Base-by-base conservation (phyloP, 2,888 invertebrate species). In the Cyaniris semiargus region DNA sequence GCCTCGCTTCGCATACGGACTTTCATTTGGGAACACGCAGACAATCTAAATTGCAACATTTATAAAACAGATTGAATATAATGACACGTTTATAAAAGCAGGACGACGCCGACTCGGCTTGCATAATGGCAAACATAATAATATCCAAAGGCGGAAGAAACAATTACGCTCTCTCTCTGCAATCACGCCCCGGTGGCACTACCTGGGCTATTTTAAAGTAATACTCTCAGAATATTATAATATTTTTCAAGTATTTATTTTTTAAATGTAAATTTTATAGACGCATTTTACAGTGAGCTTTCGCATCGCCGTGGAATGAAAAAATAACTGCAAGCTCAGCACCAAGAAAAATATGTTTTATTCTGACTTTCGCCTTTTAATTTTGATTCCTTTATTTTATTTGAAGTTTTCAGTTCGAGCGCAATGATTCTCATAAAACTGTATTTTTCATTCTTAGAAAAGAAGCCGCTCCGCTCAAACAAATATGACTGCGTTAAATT, bases 161-260 rank as follows among this genome's bases (percentile, higher is more conserved):
- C 91, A 91, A 92, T 92, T 91, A 91, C 88, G 86, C 83, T 84
- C 86, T 85, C 86, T 85, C 84, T 83, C 82, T 80, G 83, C 83
- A 83, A 81, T 85, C 83, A 83, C 83, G 80, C 79, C 83, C 79
- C 79, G 79, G 81, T 77, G 58, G 56, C 77, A 78, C 77, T 76
- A 76, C 44, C 72, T 71, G 71, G 78, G 78, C 71, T 75, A 76
- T 78, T 77, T 70, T 38, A 66, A 79, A 56, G 72, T 72, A 76
- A 72, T 78, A 70, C 78, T 75, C 34, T 38, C 76, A 76, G 76
- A 76, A 44, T 76, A 78, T 70, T 71, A 77, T 31, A 60, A 71
- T 21, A 58, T 75, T 58, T 70, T 75, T 75, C 56, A 18, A 58
- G 56, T 66, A 48, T 48, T 70, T 75, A 34, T 75, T 70, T 27